These are phyloP conservation scores for Sarcoramphus papa DNA, from an alignment of 2,797 vertebrate species.

Conservation along the genomic window DNA sequence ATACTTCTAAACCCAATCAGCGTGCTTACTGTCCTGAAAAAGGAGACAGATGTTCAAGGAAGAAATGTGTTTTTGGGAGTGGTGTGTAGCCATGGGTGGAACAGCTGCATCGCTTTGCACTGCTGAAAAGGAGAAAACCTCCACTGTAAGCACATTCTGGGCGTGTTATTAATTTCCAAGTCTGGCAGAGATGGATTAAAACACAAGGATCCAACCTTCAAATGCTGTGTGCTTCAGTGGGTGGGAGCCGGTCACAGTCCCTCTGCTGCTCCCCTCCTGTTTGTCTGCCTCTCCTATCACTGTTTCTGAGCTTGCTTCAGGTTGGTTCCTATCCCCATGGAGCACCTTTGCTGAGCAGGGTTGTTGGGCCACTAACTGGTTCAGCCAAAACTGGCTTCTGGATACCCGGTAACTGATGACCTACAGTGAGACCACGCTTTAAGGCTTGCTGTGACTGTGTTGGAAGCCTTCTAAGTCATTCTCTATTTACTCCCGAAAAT, in stretches of 20 bases:
- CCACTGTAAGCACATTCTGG: neutral
- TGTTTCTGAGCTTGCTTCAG: neutral
- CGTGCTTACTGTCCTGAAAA: neutral
- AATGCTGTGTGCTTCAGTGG: fast-evolving
- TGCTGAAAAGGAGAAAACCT: neutral
- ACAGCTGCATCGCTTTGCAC: neutral
- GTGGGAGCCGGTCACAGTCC: neutral
- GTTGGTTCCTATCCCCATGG: neutral
- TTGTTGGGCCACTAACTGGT: neutral
- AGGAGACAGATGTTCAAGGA: neutral
- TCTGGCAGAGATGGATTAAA: neutral
- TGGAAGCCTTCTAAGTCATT: neutral
- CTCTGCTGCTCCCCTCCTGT: neutral
- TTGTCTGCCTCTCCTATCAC: neutral
- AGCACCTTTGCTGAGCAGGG: neutral
- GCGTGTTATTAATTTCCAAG: neutral
- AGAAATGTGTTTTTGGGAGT: neutral
- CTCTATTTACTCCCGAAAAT: neutral
- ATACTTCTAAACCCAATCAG: neutral
- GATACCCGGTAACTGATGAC: neutral
- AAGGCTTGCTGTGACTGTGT: neutral
- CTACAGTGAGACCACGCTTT: neutral
- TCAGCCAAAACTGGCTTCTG: neutral
- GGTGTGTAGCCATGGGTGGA: neutral
- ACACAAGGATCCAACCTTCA: neutral